phyloP scores from a whole-genome alignment of 2,113 vertebrate species.

The Anhinga anhinga region DNA sequence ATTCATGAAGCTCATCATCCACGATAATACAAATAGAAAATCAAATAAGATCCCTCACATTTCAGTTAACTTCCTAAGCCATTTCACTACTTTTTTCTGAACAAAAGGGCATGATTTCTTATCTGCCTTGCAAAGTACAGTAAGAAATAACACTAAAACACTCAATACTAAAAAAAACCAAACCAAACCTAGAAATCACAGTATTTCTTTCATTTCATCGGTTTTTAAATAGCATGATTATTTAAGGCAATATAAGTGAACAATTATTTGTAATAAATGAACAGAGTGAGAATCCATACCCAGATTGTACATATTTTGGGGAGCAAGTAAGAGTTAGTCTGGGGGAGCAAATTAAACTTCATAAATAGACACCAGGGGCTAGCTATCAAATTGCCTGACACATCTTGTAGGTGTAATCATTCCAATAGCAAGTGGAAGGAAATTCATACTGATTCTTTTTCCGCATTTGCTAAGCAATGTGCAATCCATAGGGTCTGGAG shows the following conservation, averaged over 20 bases:
- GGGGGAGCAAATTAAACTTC: not conserved
- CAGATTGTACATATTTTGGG: not conserved
- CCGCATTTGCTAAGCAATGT: not conserved
- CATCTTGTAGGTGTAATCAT: not conserved
- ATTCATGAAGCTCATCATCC: not conserved
- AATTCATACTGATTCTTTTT: not conserved
- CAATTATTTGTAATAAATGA: not conserved
- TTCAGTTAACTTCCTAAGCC: not conserved
- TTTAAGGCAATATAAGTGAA: not conserved
- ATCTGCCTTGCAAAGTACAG: not conserved
- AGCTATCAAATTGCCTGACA: not conserved
- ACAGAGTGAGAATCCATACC: not conserved
- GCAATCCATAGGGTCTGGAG: not conserved
- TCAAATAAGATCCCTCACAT: not conserved
- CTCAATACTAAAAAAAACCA: not conserved
- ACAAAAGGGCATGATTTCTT: not conserved
- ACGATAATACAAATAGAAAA: not conserved
- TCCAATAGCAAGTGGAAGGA: not conserved
- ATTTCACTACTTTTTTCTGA: not conserved
- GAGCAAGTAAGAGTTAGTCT: not conserved
- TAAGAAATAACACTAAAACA: not conserved
- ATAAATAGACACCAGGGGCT: not conserved
- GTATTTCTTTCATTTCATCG: not conserved
- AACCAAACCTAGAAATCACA: not conserved
- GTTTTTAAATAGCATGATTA: not conserved